Evolutionary conservation across 2,797 vertebrate genomes (phyloP).

Genomic region (Ambastaia sidthimunki): DNA sequence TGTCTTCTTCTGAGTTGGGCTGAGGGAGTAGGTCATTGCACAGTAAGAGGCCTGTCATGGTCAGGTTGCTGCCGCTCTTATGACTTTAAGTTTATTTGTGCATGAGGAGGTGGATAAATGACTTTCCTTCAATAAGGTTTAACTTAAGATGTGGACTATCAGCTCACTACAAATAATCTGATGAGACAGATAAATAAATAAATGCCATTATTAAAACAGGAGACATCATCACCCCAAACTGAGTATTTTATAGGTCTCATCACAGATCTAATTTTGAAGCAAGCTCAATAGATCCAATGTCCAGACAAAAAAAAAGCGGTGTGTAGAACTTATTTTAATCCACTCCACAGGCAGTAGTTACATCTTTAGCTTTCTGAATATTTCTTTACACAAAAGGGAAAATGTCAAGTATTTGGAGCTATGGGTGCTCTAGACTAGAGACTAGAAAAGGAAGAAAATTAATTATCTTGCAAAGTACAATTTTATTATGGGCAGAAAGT

Average conservation of each 20-base stretch:
- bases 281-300: too few relatives aligned
- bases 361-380: constrained; percentile 57
- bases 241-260: too few relatives aligned
- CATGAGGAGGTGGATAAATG: constrained; percentile 58
- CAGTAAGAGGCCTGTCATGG: too few relatives aligned
- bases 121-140: constrained; percentile 73
- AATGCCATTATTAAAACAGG: too few relatives aligned
- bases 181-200: too few relatives aligned
- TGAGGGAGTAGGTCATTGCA: neutral
- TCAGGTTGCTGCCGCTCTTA: too few relatives aligned
- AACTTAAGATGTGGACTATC: constrained; percentile 58
- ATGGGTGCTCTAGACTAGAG: constrained; percentile 55
- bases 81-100: constrained; percentile 61
- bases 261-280: neutral
- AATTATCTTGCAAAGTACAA: constrained; percentile 80
- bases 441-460: constrained; percentile 82
- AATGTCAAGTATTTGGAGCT: constrained; percentile 59
- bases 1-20: too few relatives aligned
- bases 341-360: constrained; percentile 50
- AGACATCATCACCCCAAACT: too few relatives aligned
- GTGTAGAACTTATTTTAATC: constrained; percentile 42
- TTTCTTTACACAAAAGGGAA: constrained; percentile 67
- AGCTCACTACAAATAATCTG: too few relatives aligned
- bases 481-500: constrained; percentile 77
- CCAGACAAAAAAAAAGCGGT: too few relatives aligned